Conservation (phyloP, 1,140 invertebrate species). For the Amphibalanus amphitrite region DNA sequence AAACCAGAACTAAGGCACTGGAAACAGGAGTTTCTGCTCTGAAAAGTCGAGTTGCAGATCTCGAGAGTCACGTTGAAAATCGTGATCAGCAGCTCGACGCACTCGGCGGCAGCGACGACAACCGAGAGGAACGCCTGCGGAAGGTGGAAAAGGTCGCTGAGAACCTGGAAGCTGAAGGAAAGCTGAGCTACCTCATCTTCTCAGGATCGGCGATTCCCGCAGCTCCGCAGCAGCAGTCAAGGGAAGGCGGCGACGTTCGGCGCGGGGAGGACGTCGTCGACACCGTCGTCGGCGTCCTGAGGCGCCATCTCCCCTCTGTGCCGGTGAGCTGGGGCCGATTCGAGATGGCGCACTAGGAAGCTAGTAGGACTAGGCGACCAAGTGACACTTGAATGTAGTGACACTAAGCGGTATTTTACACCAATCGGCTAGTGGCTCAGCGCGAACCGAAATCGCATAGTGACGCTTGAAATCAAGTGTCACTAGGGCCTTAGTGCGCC, state of each 20-base stretch:
- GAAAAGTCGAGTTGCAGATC: neutral
- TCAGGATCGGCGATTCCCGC: neutral
- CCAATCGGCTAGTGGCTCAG: no score
- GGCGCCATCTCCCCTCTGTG: neutral
- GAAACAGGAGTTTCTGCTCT: neutral
- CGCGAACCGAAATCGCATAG: no score
- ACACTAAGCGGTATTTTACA: no score
- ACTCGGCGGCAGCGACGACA: neutral
- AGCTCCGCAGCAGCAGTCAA: neutral
- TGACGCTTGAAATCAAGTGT: no score
- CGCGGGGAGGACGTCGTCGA: neutral
- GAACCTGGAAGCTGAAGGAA: neutral
- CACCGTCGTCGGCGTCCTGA: neutral
- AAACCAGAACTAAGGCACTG: neutral
- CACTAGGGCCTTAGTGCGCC: no score
- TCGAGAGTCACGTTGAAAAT: neutral
- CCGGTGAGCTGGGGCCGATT: no score
- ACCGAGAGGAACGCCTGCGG: neutral
- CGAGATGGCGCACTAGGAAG: no score
- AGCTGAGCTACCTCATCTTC: neutral
- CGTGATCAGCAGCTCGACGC: neutral
- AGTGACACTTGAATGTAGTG: no score
- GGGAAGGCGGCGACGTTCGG: no score
- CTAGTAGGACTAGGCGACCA: no score
- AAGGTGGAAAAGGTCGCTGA: neutral